Evolutionary conservation across 1,140 invertebrate species (phyloP).

Genomic region (Bombus pyrosoma): DNA sequence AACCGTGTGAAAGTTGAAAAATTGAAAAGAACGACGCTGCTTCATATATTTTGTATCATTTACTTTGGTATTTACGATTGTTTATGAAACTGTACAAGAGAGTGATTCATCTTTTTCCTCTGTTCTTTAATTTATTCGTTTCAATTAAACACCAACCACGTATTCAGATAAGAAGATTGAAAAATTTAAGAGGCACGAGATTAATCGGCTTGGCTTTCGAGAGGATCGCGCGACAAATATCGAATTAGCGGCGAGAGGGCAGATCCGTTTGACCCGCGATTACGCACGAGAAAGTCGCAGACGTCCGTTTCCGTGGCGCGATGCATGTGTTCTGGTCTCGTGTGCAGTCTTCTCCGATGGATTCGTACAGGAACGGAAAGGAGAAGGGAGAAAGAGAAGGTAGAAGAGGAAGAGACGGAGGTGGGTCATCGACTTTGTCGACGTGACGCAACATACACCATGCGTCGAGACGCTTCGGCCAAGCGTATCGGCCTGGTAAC

Average conservation of each 20-base stretch:
- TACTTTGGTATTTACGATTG: not conserved
- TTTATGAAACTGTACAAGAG: not conserved
- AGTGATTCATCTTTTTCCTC: too few relatives aligned
- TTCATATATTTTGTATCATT: not conserved
- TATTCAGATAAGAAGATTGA: too few relatives aligned
- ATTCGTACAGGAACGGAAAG: constrained; percentile 16
- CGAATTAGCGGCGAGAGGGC: too few relatives aligned
- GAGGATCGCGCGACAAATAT: too few relatives aligned
- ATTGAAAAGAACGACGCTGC: too few relatives aligned
- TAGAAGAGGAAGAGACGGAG: constrained; percentile 52
- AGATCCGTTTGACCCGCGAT: not conserved
- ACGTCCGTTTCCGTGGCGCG: not conserved
- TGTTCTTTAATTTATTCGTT: too few relatives aligned
- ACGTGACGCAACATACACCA: constrained; percentile 56
- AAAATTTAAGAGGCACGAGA: too few relatives aligned
- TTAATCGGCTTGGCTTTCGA: too few relatives aligned
- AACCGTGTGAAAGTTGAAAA: not conserved
- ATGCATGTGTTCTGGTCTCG: constrained; percentile 1
- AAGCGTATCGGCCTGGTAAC: constrained; percentile 63
- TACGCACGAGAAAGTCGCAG: constrained; percentile 1
- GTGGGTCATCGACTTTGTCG: constrained; percentile 67
- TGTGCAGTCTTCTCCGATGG: constrained; percentile 21
- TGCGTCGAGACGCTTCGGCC: constrained; percentile 49
- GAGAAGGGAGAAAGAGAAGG: constrained; percentile 41
- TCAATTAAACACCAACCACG: too few relatives aligned